Evolutionary conservation across 1,140 invertebrate genomes (phyloP).

Genomic region (Hermetia illucens): DNA sequence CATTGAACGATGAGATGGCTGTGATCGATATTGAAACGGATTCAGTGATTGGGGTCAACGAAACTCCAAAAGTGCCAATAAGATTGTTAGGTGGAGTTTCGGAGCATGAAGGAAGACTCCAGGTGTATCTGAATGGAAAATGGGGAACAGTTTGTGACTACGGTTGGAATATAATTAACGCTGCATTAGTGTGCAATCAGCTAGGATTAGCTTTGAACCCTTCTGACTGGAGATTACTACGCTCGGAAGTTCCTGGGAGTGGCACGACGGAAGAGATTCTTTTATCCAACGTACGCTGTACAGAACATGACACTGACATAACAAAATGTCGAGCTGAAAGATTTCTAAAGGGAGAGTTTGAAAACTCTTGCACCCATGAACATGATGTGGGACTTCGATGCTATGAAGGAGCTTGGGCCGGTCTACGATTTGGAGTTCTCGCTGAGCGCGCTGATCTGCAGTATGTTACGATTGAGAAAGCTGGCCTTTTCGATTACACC

Average conservation of each 20-base stretch:
- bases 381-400: slow-evolving; percentile 81
- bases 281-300: slow-evolving; percentile 79
- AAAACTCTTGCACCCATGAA: slow-evolving; percentile 78
- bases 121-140: slow-evolving; percentile 62
- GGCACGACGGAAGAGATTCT: slow-evolving; percentile 63
- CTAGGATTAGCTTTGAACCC: slow-evolving; percentile 86
- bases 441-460: slow-evolving; percentile 78
- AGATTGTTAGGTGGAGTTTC: slow-evolving; percentile 61
- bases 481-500: slow-evolving; percentile 87
- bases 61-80: slow-evolving; percentile 45
- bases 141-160: slow-evolving; percentile 98
- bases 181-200: slow-evolving; percentile 89
- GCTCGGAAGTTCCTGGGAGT: slow-evolving; percentile 61
- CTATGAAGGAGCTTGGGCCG: slow-evolving; percentile 84
- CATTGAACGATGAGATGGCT: slow-evolving; percentile 24
- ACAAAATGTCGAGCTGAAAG: slow-evolving; percentile 71
- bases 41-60: slow-evolving; percentile 35
- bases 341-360: slow-evolving; percentile 49
- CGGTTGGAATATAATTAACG: slow-evolving; percentile 84
- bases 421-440: slow-evolving; percentile 73
- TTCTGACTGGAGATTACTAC: slow-evolving; percentile 75
- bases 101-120: slow-evolving; percentile 61
- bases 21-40: slow-evolving; percentile 35
- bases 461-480: slow-evolving; percentile 76
- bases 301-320: slow-evolving; percentile 83